Evolutionary conservation across 2,113 vertebrate species (phyloP).

Genomic region (Alosa alosa): DNA sequence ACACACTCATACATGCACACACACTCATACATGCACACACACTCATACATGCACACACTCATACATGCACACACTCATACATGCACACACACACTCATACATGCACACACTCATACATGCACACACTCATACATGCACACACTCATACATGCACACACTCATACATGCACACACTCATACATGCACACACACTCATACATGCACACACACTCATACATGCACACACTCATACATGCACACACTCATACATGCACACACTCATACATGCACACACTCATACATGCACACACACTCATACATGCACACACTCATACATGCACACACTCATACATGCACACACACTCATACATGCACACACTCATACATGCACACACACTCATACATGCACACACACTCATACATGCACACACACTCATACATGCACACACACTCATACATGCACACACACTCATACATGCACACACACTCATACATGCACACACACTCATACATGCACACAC

Average conservation of each 20-base stretch:
- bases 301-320: too few relatives aligned
- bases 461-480: not conserved
- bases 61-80: not conserved
- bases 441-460: not conserved
- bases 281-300: not conserved
- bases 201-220: not conserved
- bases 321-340: not conserved
- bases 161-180: not conserved
- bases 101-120: not conserved
- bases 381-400: not conserved
- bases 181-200: not conserved
- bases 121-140: not conserved
- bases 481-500: too few relatives aligned
- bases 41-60: not conserved
- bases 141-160: not conserved
- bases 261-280: not conserved
- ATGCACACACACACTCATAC: not conserved
- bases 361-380: not conserved
- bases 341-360: not conserved
- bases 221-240: not conserved
- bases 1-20: not conserved
- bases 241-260: not conserved
- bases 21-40: not conserved
- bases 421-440: not conserved
- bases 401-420: not conserved